Evolutionary conservation across 2,797 vertebrate species (phyloP).

Genomic region (Poeciliopsis gracilis): DNA sequence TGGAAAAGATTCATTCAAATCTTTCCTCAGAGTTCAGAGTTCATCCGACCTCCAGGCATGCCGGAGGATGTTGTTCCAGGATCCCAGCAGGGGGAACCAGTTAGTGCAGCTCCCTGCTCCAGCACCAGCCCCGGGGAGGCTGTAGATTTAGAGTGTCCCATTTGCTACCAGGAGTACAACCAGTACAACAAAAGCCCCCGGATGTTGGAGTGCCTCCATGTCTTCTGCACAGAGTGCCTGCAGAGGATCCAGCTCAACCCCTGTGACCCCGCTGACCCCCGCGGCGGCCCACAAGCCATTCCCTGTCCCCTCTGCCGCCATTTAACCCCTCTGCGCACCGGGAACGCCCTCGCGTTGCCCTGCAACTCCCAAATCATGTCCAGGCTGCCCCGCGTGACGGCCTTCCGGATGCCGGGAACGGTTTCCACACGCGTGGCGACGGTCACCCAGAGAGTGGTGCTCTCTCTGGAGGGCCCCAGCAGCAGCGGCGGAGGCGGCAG

Average conservation of each 20-base stretch:
- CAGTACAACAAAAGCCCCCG: constrained; percentile 78
- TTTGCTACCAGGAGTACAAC: constrained; percentile 86
- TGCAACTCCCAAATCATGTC: constrained; percentile 77
- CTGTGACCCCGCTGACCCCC: constrained; percentile 36
- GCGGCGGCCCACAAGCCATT: constrained; percentile 59
- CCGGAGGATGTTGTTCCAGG: constrained; percentile 39
- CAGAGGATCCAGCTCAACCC: constrained; percentile 77
- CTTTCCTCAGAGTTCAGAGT: constrained; percentile 5
- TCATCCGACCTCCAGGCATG: constrained; percentile 47
- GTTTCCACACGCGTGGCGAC: constrained; percentile 60
- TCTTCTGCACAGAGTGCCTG: constrained; percentile 85
- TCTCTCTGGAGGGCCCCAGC: constrained; percentile 73
- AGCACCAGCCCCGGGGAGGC: constrained; percentile 53
- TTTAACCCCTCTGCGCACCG: constrained; percentile 71
- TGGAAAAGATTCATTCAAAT: constrained; percentile 1
- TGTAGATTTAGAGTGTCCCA: constrained; percentile 81
- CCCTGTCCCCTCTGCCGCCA: constrained; percentile 84
- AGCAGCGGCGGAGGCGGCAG: constrained; percentile 60
- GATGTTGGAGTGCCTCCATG: constrained; percentile 83
- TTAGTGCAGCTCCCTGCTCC: constrained; percentile 9
- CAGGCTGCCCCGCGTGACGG: constrained; percentile 61
- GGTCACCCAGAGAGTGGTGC: constrained; percentile 78
- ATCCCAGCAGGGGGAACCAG: constrained; percentile 31
- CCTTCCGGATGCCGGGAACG: constrained; percentile 60
- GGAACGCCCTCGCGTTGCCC: constrained; percentile 74